A percentile compares a stretch with the other conserved stretches of the same genome.
Conservation (phyloP, 2,113 vertebrate species). For the Rhadina sibilatrix region DNA sequence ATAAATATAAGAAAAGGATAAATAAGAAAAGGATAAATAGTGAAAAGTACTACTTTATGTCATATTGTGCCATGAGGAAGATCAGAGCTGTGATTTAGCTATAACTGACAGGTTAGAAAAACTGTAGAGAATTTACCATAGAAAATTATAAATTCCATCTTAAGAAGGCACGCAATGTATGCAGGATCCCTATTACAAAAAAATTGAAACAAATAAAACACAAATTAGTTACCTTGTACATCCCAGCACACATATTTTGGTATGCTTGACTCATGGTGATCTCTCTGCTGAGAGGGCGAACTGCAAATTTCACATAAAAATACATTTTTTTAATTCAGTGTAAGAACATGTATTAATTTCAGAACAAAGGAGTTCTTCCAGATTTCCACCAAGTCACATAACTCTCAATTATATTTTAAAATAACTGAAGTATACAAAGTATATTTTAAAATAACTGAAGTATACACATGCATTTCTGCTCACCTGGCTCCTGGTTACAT, state of each 20-base stretch:
- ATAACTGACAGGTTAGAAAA: neutral
- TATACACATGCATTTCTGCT: neutral
- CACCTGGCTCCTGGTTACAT: neutral
- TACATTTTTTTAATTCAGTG: neutral
- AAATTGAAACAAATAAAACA: neutral
- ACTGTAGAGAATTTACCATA: neutral
- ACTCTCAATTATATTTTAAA: neutral
- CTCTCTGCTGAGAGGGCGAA: conserved; percentile 93
- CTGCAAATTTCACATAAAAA: conserved; percentile 69
- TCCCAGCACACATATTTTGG: conserved; percentile 99
- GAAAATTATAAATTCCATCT: neutral
- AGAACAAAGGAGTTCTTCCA: neutral
- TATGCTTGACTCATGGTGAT: conserved; percentile 98
- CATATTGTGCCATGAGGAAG: neutral
- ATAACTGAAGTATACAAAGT: neutral
- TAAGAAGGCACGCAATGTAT: neutral
- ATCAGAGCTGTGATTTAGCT: neutral
- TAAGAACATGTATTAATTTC: neutral
- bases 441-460: neutral
- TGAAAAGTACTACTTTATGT: neutral
- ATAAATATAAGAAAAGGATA: neutral
- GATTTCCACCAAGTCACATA: neutral
- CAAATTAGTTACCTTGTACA: conserved; percentile 89
- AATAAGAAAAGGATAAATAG: neutral
- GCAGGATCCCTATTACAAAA: neutral